Conservation (phyloP, 2,888 invertebrate genomes). For the Cephus runcator region DNA sequence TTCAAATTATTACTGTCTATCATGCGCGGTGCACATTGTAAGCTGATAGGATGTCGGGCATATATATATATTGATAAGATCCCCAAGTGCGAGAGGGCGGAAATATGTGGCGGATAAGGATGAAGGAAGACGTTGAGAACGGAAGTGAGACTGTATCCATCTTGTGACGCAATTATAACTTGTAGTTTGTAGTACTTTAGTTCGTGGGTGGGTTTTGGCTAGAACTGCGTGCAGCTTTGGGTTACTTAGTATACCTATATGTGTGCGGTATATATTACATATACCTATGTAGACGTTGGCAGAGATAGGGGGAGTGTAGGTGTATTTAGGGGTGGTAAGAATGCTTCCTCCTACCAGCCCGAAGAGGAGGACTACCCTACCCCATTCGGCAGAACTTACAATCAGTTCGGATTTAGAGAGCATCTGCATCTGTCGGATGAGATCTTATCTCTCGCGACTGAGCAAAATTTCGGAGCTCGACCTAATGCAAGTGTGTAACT, state of each 20-base stretch:
- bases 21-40: neutral
- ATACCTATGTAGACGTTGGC: neutral
- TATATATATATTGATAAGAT: neutral
- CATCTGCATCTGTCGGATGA: neutral
- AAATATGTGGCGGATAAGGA: slow-evolving; percentile 7
- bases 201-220: slow-evolving; percentile 14
- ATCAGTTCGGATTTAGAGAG: neutral
- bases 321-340: neutral
- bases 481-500: neutral
- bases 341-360: neutral
- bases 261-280: neutral
- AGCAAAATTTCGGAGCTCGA: neutral
- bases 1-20: neutral
- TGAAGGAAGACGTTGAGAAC: slow-evolving; percentile 23
- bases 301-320: neutral
- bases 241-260: neutral
- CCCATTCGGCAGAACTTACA: neutral
- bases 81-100: neutral
- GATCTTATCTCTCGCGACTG: neutral
- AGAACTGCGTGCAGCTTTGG: neutral
- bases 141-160: slow-evolving; percentile 40
- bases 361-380: neutral
- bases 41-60: neutral
- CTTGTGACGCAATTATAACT: slow-evolving; percentile 52
- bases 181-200: slow-evolving; percentile 40